Evolutionary conservation across 2,888 invertebrate species (phyloP), one percentile per base, ranked within the genome.

Genomic region (Macrophya alboannulata): DNA sequence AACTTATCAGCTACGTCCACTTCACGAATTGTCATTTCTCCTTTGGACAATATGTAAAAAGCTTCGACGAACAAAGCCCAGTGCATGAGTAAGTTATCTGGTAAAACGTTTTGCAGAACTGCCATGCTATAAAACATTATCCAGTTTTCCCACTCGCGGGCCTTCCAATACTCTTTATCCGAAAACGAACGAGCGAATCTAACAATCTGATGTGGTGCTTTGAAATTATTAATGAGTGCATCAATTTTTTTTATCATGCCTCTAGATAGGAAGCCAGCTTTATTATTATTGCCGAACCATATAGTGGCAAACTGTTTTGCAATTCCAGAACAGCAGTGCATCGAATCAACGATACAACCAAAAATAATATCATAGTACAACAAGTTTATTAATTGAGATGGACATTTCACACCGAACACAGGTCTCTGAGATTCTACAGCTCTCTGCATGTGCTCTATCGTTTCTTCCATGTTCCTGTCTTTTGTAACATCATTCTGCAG

Each of bases 261-360:
- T 15, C 71, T 6, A 71, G 71, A 17, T 12, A 71, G 17, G 37
- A 71, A 31, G 8, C 71, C 71, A 40, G 40, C 12, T 40, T 71
- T 71, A 15, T 15, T 6, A 15, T 71, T 71, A 40, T 31, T 71
- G 37, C 71, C 71, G 17, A 71, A 71, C 31, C 31, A 71, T 17
- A 71, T 37, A 15, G 31, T 71, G 2, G 71, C 71, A 40, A 71
- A 71, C 37, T n/a, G 40, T 40, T 71, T 71, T 15, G 71, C 71
- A 37, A 71, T 71, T 9, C 71, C 71, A 15, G 37, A 15, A 15
- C 37, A 21, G 17, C 31, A 40, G 71, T 71, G 71, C 71, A 71
- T 15, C 2, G 71, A 72, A 68, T 88, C 86, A 0, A 86, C 86
- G 0, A 86, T 85, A 71, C 83, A 87, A 12, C 86, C 85, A 10